Evolutionary conservation across 2,113 vertebrate genomes (phyloP), one percentile per base, ranked within the genome.

Genomic region (Alligator sinensis): DNA sequence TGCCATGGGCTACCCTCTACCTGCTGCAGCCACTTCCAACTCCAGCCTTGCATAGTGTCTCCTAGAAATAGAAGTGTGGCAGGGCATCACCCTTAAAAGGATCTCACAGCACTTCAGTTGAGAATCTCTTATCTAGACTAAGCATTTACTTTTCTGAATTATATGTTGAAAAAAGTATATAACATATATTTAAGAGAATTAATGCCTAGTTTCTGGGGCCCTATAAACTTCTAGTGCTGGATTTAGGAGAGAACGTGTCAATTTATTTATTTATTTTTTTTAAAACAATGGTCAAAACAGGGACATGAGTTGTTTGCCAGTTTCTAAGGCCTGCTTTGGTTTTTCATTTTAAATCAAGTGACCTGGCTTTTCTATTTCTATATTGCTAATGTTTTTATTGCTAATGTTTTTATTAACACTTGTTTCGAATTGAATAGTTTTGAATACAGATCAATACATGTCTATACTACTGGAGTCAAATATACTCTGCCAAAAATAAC

Each of bases 391-490:
- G n/a, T n/a, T n/a, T n/a, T n/a, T n/a, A 25, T 3, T 74, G 1
- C 38, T 82, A 76, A 77, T 25, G 5, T 60, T 60, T 25, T 47
- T 75, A 75, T 19, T 15, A 66, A 25, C 22, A 74, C 13, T 74
- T 54, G 38, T 13, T 54, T 27, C 14, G 54, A 75, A 54, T 27
- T 75, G 24, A 13, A 25, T 17, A 55, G 47, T 75, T 38, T 47
- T 55, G 24, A 13, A 47, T 75, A 25, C 27, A 76, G 59, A 91
- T 86, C 75, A 95, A 47, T 95, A 83, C 90, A 91, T 63, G 90
- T 47, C 62, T 92, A 2, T 22, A 83, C 96, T 96, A 95, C 94
- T 91, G 97, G 96, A 92, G 87, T 86, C 91, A 77, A 3, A 3
- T 79, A 19, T 90, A 80, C 24, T 82, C 86, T 78, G 62, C 83